Evolutionary conservation across 2,888 invertebrate genomes (phyloP).

Genomic region (Ariolimax columbianus): DNA sequence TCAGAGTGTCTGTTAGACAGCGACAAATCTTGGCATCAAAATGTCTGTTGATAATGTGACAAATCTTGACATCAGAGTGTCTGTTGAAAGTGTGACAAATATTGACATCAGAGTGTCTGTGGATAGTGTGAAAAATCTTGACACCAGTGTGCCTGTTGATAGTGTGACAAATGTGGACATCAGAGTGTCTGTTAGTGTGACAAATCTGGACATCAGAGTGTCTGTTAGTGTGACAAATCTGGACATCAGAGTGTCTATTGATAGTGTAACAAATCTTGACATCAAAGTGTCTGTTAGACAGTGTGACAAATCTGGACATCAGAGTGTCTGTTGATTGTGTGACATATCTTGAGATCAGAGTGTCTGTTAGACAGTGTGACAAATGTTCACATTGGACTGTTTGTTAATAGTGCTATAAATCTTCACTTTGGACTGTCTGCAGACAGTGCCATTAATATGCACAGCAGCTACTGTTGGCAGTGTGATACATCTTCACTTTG

Average conservation of each 20-base stretch:
- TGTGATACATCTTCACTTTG: not conserved
- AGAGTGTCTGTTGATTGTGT: not conserved
- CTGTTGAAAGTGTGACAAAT: too few species aligned
- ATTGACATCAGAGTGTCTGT: too few species aligned
- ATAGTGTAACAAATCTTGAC: not conserved
- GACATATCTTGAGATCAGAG: not conserved
- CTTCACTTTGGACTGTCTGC: not conserved
- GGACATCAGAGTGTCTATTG: not conserved
- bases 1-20: not conserved
- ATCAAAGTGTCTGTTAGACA: not conserved
- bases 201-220: too few species aligned
- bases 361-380: not conserved
- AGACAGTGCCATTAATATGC: not conserved
- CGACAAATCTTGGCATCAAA: not conserved
- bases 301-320: not conserved
- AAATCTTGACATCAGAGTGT: not conserved
- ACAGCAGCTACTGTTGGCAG: not conserved
- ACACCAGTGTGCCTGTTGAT: not conserved
- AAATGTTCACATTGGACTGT: not conserved
- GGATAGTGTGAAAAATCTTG: not conserved
- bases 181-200: not conserved
- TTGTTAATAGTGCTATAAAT: not conserved
- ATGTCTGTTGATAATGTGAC: not conserved
- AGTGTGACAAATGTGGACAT: not conserved
- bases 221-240: not conserved